Evolutionary conservation across 2,797 vertebrate genomes (phyloP).

Genomic region (Tympanoctomys barrerae): DNA sequence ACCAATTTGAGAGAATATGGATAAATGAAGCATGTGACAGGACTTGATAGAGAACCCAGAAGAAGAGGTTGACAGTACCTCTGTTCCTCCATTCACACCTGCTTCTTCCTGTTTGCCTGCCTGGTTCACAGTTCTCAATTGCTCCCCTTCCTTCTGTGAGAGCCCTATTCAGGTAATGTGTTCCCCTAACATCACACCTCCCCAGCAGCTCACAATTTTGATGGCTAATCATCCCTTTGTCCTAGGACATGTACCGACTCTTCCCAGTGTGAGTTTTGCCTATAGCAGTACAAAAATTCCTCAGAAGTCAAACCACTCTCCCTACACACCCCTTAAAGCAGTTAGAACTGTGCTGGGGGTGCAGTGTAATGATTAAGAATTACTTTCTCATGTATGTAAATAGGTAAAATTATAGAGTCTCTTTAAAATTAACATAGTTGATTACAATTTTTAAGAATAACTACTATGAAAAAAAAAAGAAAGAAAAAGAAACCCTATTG

Average conservation of each 20-base stretch:
- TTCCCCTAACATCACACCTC: neutral
- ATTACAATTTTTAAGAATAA: constrained; percentile 21
- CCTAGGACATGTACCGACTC: neutral
- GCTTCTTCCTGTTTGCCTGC: neutral
- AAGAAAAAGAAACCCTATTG: too few species aligned
- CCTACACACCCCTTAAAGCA: neutral
- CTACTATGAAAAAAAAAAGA: neutral
- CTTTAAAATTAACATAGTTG: constrained; percentile 2
- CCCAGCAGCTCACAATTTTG: neutral
- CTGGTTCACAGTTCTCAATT: constrained; percentile 10
- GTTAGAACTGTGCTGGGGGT: neutral
- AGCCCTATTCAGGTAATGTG: neutral
- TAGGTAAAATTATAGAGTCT: constrained; percentile 36
- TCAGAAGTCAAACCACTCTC: neutral
- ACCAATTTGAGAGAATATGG: neutral
- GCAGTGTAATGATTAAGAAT: neutral
- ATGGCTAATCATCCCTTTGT: neutral
- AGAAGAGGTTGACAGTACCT: neutral
- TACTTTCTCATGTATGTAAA: constrained; percentile 12
- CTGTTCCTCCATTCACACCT: neutral
- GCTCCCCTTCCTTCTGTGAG: neutral
- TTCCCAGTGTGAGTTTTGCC: neutral
- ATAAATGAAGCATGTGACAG: neutral
- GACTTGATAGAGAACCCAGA: neutral
- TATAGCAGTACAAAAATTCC: neutral